These are phyloP conservation scores for Lamprotornis superbus DNA, from an alignment of 2,113 vertebrate species.

Conservation along the genomic window DNA sequence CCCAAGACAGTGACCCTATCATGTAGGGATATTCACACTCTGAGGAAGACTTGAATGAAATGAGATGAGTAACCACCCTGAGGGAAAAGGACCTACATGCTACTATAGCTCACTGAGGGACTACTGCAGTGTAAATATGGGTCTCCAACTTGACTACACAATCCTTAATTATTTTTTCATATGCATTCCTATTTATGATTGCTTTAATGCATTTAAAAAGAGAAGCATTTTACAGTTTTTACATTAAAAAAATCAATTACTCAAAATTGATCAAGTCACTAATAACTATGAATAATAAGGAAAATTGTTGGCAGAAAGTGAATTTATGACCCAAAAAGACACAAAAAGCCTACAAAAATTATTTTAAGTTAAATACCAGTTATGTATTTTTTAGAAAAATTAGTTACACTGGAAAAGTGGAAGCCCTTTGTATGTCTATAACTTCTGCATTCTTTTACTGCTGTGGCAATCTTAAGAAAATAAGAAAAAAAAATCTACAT, in stretches of 20 bases:
- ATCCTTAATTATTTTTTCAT: neutral
- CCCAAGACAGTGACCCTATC: neutral
- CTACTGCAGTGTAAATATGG: neutral
- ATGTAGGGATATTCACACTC: neutral
- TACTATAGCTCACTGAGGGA: neutral
- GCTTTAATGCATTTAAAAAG: slow-evolving; percentile 50
- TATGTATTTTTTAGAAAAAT: slow-evolving; percentile 55
- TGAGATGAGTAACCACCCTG: neutral
- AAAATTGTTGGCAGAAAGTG: neutral
- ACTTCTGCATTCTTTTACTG: slow-evolving; percentile 24
- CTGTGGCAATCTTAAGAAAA: neutral
- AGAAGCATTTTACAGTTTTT: slow-evolving; percentile 26
- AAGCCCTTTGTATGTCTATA: slow-evolving; percentile 6
- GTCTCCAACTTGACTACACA: neutral
- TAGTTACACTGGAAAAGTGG: slow-evolving; percentile 37
- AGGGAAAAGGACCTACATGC: neutral
- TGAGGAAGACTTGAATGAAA: neutral
- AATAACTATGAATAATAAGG: neutral
- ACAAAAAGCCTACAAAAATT: slow-evolving; percentile 18
- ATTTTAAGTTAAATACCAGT: slow-evolving; percentile 58
- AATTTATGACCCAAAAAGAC: slow-evolving; percentile 31
- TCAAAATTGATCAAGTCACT: neutral
- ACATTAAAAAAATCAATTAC: slow-evolving; percentile 16
- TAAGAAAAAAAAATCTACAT: neutral
- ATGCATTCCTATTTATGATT: slow-evolving; percentile 58